Percentiles rank a stretch among this genome's conserved stretches.
These are phyloP conservation scores for Drosophila gaucha DNA, from an alignment of 2,888 invertebrate genomes.

Conservation along the genomic window DNA sequence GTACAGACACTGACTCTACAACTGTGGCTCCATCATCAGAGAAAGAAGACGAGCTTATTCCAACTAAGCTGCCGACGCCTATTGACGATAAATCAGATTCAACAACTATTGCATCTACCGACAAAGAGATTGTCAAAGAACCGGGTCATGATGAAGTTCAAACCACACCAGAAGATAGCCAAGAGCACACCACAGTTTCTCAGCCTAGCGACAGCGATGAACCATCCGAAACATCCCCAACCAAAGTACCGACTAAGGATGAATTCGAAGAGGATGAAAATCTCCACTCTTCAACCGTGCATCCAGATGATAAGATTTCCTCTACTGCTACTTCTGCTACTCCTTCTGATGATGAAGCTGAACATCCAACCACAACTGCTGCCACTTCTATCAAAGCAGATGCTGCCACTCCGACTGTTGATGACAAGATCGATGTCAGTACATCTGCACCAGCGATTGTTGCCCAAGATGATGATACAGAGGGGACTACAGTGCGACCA, in stretches of 20 bases:
- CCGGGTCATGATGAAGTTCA: slow-evolving; percentile 22
- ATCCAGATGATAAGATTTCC: slow-evolving; percentile 30
- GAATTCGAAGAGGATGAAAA: slow-evolving; percentile 32
- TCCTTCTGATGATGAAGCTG: slow-evolving; percentile 30
- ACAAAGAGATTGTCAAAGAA: slow-evolving; percentile 32
- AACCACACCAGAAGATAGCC: slow-evolving; percentile 38
- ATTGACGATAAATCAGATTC: slow-evolving; percentile 28
- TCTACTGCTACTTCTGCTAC: slow-evolving; percentile 20
- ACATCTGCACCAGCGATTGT: slow-evolving; percentile 20
- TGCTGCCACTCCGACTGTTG: slow-evolving; percentile 16
- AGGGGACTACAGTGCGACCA: slow-evolving; percentile 35
- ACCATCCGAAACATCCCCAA: slow-evolving; percentile 30
- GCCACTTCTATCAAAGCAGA: slow-evolving; percentile 28
- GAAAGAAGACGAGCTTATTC: slow-evolving; percentile 21
- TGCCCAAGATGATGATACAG: slow-evolving; percentile 51
- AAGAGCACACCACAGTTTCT: slow-evolving; percentile 20
- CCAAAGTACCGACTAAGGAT: slow-evolving; percentile 36
- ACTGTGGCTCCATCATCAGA: slow-evolving; percentile 41
- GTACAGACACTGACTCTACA: slow-evolving; percentile 20
- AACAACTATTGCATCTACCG: slow-evolving; percentile 37
- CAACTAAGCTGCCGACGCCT: slow-evolving; percentile 27
- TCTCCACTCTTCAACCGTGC: slow-evolving; percentile 28
- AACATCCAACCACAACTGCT: slow-evolving; percentile 24
- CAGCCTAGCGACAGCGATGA: slow-evolving; percentile 19
- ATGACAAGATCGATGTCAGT: slow-evolving; percentile 34